Conservation (phyloP, 2,797 vertebrate genomes). For the Platalea minor region DNA sequence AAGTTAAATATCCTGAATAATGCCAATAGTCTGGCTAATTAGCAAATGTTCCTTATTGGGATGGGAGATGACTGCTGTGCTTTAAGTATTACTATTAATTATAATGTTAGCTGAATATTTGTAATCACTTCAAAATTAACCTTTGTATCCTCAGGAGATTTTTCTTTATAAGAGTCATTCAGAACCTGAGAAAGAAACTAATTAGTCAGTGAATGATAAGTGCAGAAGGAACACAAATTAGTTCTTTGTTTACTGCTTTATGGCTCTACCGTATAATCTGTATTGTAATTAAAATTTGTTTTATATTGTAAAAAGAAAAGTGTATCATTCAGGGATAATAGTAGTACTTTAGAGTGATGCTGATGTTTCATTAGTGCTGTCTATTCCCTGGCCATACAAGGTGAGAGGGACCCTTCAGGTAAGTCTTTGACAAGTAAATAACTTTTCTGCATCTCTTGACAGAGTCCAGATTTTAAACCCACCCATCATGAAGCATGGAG, state of each 20-base stretch:
- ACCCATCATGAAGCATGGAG: neutral
- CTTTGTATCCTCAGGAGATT: conserved; percentile 76
- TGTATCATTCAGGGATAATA: conserved; percentile 55
- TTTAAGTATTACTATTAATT: conserved; percentile 73
- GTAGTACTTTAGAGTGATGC: conserved; percentile 38
- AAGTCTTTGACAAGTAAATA: neutral
- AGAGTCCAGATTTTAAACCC: neutral
- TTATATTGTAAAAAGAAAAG: conserved; percentile 62
- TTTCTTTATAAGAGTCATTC: conserved; percentile 74
- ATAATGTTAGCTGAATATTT: conserved; percentile 67
- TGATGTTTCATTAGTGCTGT: neutral
- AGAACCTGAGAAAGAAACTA: conserved; percentile 78
- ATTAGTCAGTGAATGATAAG: conserved; percentile 85
- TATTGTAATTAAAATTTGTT: conserved; percentile 81
- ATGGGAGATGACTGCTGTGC: conserved; percentile 40
- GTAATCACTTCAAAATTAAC: conserved; percentile 78
- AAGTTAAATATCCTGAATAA: conserved; percentile 32
- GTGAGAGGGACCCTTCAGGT: neutral
- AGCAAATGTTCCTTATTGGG: conserved; percentile 62
- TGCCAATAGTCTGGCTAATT: conserved; percentile 55
- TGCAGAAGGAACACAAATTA: conserved; percentile 80
- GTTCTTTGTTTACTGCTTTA: conserved; percentile 83
- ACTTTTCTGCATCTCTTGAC: neutral
- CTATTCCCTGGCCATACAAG: neutral
- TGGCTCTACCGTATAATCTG: conserved; percentile 77